Percentiles rank a stretch among this genome's conserved stretches.
Evolutionary conservation across 2,113 vertebrate species (phyloP).

Genomic region (Ptilorrhoa leucosticta): DNA sequence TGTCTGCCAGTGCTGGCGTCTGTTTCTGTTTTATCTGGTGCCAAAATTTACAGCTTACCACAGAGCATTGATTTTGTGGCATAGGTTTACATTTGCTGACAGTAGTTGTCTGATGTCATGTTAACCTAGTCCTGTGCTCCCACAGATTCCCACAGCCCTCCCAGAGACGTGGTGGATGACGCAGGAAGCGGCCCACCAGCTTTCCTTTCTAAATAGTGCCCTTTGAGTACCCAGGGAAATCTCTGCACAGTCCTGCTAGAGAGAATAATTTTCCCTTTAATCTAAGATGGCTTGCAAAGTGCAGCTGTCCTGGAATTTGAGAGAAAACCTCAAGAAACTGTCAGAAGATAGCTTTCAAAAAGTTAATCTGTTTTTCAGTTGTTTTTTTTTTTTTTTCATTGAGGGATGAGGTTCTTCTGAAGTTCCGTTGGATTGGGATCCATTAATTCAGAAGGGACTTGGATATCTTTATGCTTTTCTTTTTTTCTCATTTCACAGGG

Average conservation of each 20-base stretch:
- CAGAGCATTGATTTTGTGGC: neutral
- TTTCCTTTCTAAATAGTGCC: neutral
- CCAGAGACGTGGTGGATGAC: neutral
- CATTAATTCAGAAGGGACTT: neutral
- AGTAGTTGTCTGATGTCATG: neutral
- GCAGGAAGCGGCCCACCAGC: neutral
- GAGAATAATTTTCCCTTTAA: neutral
- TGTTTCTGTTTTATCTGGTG: constrained; percentile 25
- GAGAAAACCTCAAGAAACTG: neutral
- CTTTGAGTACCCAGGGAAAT: neutral
- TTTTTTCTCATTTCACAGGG: neutral
- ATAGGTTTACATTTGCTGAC: constrained; percentile 18
- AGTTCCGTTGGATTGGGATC: neutral
- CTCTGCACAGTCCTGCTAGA: neutral
- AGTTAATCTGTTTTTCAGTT: neutral
- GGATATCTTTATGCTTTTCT: neutral
- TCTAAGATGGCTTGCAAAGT: neutral
- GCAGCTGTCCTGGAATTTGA: neutral
- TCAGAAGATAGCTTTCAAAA: neutral
- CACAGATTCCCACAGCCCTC: constrained; percentile 33
- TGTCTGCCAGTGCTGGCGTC: constrained; percentile 11
- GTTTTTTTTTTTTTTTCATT: neutral
- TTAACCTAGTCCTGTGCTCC: neutral
- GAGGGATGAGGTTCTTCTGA: neutral
- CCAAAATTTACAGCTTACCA: neutral